Evolutionary conservation across 2,797 vertebrate species (phyloP).

Genomic region (Hephaestus fuliginosus): DNA sequence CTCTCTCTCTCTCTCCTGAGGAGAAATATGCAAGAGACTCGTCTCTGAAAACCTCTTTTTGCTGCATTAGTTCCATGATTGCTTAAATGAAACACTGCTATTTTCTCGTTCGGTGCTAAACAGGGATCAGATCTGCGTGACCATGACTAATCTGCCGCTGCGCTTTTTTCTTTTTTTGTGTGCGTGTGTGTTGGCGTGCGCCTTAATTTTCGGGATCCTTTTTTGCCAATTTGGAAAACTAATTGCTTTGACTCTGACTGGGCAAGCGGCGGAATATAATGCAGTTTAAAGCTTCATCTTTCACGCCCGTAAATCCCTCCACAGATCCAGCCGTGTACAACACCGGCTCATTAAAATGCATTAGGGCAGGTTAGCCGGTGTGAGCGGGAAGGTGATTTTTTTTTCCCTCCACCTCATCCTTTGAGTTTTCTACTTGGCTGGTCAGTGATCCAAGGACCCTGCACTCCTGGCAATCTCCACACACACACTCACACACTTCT

Average conservation of each 20-base stretch:
- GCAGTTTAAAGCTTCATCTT: slow-evolving; percentile 67
- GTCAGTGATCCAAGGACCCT: slow-evolving; percentile 55
- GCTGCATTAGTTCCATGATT: slow-evolving; percentile 76
- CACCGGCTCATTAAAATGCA: slow-evolving; percentile 73
- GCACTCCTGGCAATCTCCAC: slow-evolving; percentile 36
- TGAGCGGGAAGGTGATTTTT: slow-evolving; percentile 33
- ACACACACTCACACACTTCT: slow-evolving; percentile 3
- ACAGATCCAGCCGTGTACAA: slow-evolving; percentile 57
- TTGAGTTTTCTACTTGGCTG: slow-evolving; percentile 60
- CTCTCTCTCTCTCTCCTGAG: slow-evolving; percentile 24
- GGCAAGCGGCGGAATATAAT: slow-evolving; percentile 62
- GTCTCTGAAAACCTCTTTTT: slow-evolving; percentile 55
- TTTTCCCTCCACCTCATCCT: slow-evolving; percentile 5
- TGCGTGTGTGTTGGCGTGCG: slow-evolving; percentile 44
- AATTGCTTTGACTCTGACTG: slow-evolving; percentile 75
- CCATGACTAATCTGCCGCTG: slow-evolving; percentile 67
- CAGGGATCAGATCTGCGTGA: slow-evolving; percentile 72
- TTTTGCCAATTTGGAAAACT: slow-evolving; percentile 77
- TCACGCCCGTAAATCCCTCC: slow-evolving; percentile 64
- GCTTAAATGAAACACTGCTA: slow-evolving; percentile 66
- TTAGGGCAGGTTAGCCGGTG: slow-evolving; percentile 46
- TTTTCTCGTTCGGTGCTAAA: slow-evolving; percentile 58
- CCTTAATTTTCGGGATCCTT: slow-evolving; percentile 68
- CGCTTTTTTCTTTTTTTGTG: slow-evolving; percentile 18
- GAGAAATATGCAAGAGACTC: slow-evolving; percentile 46